Conservation (phyloP, 2,888 invertebrate species). For the Hemithea aestivaria region DNA sequence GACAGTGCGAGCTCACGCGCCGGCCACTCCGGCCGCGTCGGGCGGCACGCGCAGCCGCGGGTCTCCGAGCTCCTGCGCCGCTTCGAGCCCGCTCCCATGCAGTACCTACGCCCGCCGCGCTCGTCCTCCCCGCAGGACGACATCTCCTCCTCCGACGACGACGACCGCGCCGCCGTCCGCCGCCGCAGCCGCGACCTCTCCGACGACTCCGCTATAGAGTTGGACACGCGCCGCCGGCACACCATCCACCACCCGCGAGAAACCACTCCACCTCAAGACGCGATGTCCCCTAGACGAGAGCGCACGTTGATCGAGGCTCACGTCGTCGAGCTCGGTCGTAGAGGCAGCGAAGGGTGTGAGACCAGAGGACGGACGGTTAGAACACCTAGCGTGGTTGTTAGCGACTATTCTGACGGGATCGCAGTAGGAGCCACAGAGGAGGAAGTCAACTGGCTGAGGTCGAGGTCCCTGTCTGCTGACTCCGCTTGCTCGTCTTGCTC, state of each 20-base stretch:
- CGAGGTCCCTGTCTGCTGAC: slow-evolving; percentile 79
- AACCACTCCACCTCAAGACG: slow-evolving; percentile 61
- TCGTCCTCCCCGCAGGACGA: slow-evolving; percentile 64
- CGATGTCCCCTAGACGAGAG: slow-evolving; percentile 64
- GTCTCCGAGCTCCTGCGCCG: slow-evolving; percentile 65
- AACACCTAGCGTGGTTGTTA: slow-evolving; percentile 92
- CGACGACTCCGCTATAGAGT: slow-evolving; percentile 77
- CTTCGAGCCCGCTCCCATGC: slow-evolving; percentile 70
- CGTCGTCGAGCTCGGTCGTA: slow-evolving; percentile 77
- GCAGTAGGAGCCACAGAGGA: slow-evolving; percentile 69
- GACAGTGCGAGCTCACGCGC: slow-evolving; percentile 63
- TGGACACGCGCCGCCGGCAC: slow-evolving; percentile 71
- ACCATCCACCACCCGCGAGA: slow-evolving; percentile 57
- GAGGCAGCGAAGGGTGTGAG: slow-evolving; percentile 70
- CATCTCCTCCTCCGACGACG: slow-evolving; percentile 71
- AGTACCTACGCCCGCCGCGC: slow-evolving; percentile 69
- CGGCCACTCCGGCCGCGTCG: slow-evolving; percentile 58
- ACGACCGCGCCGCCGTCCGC: slow-evolving; percentile 67
- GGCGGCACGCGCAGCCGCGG: slow-evolving; percentile 61
- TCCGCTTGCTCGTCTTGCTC: slow-evolving; percentile 89
- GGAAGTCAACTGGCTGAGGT: slow-evolving; percentile 67
- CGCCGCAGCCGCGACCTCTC: slow-evolving; percentile 69
- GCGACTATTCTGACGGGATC: slow-evolving; percentile 88
- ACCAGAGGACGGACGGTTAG: slow-evolving; percentile 81
- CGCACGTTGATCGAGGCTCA: slow-evolving; percentile 72